Conservation (phyloP, 2,797 vertebrate genomes). For the Cryptoblepharus egeriae region DNA sequence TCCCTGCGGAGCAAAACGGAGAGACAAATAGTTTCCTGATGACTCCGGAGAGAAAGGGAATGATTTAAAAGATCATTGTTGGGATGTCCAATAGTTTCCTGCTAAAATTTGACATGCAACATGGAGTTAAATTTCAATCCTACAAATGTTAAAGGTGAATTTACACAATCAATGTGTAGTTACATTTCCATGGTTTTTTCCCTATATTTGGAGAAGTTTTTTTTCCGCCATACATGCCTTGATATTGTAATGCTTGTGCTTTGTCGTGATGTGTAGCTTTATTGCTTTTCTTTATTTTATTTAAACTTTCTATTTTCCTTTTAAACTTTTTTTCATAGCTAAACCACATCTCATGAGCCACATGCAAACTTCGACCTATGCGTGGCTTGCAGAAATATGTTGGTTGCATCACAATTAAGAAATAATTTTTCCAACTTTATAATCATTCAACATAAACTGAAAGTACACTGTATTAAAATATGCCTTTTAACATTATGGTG, state of each 20-base stretch:
- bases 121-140: constrained; percentile 6
- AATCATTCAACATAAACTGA: too few species aligned
- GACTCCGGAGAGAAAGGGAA: not conserved
- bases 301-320: too few species aligned
- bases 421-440: too few species aligned
- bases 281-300: not conserved
- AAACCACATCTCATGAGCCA: not conserved
- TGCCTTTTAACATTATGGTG: too few species aligned
- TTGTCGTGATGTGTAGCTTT: not conserved
- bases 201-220: not conserved
- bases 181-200: not conserved
- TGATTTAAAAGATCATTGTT: constrained; percentile 41
- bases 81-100: constrained; percentile 36
- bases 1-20: constrained; percentile 30
- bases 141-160: not conserved
- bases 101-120: not conserved
- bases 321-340: not conserved
- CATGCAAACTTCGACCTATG: too few species aligned
- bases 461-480: too few species aligned
- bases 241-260: not conserved
- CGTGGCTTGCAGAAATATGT: too few species aligned
- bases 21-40: constrained; percentile 45
- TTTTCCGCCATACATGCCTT: rapidly evolving
- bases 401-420: too few species aligned
- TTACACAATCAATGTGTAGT: constrained; percentile 10